Percentiles rank a stretch among this genome's conserved stretches.
Conservation (phyloP, 2,113 vertebrate genomes). For the Oophaga pumilio region DNA sequence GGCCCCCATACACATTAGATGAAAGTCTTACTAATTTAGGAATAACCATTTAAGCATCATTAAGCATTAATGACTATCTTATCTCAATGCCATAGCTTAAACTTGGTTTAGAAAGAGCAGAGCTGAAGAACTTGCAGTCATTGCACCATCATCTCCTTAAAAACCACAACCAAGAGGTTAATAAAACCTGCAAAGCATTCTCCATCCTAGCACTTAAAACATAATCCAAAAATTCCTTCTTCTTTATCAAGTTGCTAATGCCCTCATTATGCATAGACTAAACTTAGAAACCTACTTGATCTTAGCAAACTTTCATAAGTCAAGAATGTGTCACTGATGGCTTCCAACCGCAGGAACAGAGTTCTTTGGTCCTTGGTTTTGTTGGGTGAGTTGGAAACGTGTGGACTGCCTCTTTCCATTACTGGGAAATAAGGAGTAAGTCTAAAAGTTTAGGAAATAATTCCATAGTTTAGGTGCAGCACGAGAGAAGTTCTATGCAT, state of each 20-base stretch:
- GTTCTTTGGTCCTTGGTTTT: neutral
- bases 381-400: too few species aligned
- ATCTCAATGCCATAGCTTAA: neutral
- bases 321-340: neutral
- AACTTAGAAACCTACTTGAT: neutral
- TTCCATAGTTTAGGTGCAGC: neutral
- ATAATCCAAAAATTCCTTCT: constrained; percentile 25
- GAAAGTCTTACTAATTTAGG: too few species aligned
- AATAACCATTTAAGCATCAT: too few species aligned
- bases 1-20: neutral
- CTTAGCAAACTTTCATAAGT: neutral
- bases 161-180: neutral
- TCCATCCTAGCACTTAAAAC: neutral
- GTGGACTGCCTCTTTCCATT: too few species aligned
- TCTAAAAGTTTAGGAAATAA: neutral
- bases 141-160: too few species aligned
- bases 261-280: neutral
- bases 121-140: neutral
- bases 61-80: too few species aligned
- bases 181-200: constrained; percentile 10
- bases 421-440: neutral
- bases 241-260: constrained; percentile 33
- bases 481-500: neutral
- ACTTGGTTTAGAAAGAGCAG: neutral
- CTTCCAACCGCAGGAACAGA: neutral